phyloP scores from a whole-genome alignment of 1,140 invertebrate genomes.

The Tetraneura akinire region DNA sequence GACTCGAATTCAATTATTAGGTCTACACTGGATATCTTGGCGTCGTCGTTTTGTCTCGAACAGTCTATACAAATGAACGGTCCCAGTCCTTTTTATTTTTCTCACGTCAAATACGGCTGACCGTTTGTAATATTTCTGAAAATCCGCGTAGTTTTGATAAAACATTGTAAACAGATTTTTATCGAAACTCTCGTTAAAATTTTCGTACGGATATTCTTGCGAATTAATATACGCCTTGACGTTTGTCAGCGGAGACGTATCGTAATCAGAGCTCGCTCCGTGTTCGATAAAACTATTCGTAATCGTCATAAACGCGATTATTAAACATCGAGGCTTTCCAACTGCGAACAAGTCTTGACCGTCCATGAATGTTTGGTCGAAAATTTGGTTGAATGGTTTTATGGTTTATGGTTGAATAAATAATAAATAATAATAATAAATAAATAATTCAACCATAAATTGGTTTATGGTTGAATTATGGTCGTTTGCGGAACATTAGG shows the following conservation, averaged over 20 bases:
- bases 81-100: neutral
- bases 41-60: neutral
- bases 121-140: neutral
- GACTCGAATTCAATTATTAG: neutral
- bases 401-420: no score
- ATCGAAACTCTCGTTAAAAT: neutral
- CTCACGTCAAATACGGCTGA: neutral
- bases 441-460: no score
- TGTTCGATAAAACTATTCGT: no score
- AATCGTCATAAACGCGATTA: no score
- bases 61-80: neutral
- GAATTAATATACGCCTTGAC: neutral
- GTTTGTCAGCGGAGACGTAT: no score
- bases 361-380: neutral
- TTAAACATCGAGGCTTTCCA: neutral
- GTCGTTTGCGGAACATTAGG: neutral
- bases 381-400: no score
- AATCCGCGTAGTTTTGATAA: neutral
- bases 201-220: neutral
- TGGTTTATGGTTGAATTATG: no score
- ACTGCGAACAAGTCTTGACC: neutral
- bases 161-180: neutral
- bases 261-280: no score
- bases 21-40: neutral
- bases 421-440: no score